Base-by-base conservation (phyloP, 2,113 vertebrate genomes). In the Spea multiplicata region DNA sequence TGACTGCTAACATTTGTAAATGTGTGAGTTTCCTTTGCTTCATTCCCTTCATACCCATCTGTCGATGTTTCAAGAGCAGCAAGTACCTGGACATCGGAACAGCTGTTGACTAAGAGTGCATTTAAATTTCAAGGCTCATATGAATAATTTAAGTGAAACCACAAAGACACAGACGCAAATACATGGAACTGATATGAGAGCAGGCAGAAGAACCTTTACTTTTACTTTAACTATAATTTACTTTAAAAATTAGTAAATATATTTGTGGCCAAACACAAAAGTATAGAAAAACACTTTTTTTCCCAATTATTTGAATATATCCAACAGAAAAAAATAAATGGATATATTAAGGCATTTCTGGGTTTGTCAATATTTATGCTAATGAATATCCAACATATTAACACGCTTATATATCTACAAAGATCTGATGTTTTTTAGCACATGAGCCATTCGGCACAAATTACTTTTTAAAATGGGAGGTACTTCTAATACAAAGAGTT, bases 21-120 rank as follows among this genome's bases (percentile, higher is more conserved):
- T 79, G 76, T 76, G 83, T 76, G 84, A 87, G 82, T 85, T 87
- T 86, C 85, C 81, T 82, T 85, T 61, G 69, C 82, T 78, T 55
- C 71, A 75, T 67, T 83, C 82, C 82, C 71, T 84, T 85, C 85
- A 85, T 82, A 84, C 82, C 90, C 89, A 87, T 93, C 89, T 91
- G 90, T 88, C 92, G 74, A 3, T 0, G 0, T 50, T 64, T 85
- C 86, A 80, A 3, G 49, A 81, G 84, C 78, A 30, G 7, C 30
- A 52, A 66, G 50, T 57, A 73, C 50, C 50, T 59, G 71, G 14
- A 12, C 45, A 67, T 48, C 13, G 57, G 17, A 66, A 14, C 50
- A 66, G 52, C 50, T 49, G 44, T 2, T 9, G 7, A 8, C 9
- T 46, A 16, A 46, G 13, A 61, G n/a, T 44, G 53, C 53, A 61